Percentiles rank a stretch among this genome's conserved stretches.
Evolutionary conservation across 2,113 vertebrate species (phyloP).

Genomic region (Rattus norvegicus): DNA sequence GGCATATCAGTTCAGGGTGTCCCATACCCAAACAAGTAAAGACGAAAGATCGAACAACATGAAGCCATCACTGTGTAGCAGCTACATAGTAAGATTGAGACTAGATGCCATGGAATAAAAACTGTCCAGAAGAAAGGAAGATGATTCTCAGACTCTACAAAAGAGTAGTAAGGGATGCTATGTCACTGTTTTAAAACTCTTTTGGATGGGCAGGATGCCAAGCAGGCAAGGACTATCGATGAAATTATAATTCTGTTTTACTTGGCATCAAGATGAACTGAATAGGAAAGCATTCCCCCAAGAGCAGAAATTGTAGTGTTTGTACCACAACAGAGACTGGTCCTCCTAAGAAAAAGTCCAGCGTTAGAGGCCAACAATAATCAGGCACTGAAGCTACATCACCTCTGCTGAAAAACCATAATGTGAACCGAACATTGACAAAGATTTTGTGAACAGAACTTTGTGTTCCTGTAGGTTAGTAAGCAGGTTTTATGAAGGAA

Average conservation of each 20-base stretch:
- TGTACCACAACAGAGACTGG: too few relatives aligned
- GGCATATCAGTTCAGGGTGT: neutral
- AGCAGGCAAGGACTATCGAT: rapidly evolving
- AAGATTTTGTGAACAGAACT: neutral
- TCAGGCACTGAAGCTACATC: neutral
- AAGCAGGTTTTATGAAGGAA: neutral
- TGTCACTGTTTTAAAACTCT: neutral
- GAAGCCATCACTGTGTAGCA: neutral
- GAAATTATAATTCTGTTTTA: neutral
- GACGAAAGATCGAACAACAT: neutral
- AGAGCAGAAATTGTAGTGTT: rapidly evolving
- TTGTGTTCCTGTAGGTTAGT: neutral
- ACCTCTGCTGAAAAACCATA: neutral
- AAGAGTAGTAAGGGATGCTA: neutral
- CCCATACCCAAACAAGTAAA: neutral
- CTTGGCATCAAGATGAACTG: too few relatives aligned
- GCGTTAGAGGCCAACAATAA: neutral
- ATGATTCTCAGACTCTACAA: neutral
- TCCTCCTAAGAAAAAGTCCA: neutral
- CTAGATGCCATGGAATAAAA: neutral
- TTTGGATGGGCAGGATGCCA: neutral
- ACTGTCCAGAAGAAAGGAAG: too few relatives aligned
- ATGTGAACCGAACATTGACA: too few relatives aligned
- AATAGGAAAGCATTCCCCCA: rapidly evolving
- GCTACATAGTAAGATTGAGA: neutral